Evolutionary conservation across 2,888 invertebrate species (phyloP), one percentile per base, ranked within the genome.

Genomic region (Plagodis dolabraria): DNA sequence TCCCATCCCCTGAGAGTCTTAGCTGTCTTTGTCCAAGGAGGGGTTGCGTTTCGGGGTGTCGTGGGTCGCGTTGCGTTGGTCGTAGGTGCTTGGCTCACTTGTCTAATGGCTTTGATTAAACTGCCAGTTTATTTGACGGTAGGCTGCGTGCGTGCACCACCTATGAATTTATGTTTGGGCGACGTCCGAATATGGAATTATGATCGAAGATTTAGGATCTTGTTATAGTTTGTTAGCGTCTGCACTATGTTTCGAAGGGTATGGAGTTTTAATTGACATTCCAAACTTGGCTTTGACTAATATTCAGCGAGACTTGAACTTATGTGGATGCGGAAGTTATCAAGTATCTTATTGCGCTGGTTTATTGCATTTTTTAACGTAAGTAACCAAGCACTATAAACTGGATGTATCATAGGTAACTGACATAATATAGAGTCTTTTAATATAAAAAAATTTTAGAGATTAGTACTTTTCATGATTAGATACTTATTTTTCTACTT

Each of bases 51-150:
- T 72, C 75, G 72, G 74, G 70, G 73, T 71, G 75, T 79, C 82
- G 81, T 79, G 77, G 87, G 67, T 82, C 91, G 76, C 35, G 63
- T 65, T 79, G 77, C 12, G 57, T 61, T 79, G 86, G 87, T 72
- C 70, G 73, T 76, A 79, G 88, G 82, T 84, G 85, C 87, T 89
- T 89, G 89, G 89, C 89, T 91, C 91, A 91, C 89, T 90, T 89
- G 90, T 92, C 92, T 91, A 92, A 91, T 91, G 88, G 89, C 85
- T 91, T 91, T 91, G 91, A 92, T 91, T 92, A 91, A 90, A 91
- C 91, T 91, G 92, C 89, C 92, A 92, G 92, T 91, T 92, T 92
- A 90, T 92, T 91, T 89, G 90, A 90, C 90, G 90, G 86, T 91
- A 87, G 84, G 89, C 82, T 91, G 90, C 88, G 88, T 87, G 82